phyloP scores from a whole-genome alignment of 2,888 invertebrate species.

The Eilema caniola region DNA sequence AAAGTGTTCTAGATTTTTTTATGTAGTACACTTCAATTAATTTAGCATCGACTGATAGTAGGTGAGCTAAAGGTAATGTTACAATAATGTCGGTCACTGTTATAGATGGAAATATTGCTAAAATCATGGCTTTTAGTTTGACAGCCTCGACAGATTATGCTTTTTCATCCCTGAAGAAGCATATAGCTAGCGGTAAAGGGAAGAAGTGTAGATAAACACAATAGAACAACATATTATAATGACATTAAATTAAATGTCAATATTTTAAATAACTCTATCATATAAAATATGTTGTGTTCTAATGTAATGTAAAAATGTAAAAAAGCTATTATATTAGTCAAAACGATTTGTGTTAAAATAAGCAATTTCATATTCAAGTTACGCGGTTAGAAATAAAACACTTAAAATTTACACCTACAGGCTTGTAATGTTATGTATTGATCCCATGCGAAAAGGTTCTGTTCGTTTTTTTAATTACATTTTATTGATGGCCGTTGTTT shows the following conservation, averaged over 20 bases:
- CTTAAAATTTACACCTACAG: background rate
- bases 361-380: background rate
- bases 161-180: no score
- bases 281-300: no score
- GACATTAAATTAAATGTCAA: no score
- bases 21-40: background rate
- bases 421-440: background rate
- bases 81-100: no score
- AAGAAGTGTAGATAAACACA: no score
- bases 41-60: background rate
- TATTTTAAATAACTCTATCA: background rate
- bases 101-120: no score
- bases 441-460: background rate
- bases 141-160: no score
- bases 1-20: background rate
- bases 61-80: background rate
- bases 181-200: no score
- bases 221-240: no score
- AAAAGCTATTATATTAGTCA: background rate
- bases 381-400: background rate
- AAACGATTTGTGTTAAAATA: background rate
- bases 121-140: no score
- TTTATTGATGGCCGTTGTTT: background rate
- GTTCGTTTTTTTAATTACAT: no score
- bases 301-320: background rate